These are phyloP conservation scores for Drosophila ochracea DNA, from an alignment of 2,888 invertebrate species.

Conservation along the genomic window DNA sequence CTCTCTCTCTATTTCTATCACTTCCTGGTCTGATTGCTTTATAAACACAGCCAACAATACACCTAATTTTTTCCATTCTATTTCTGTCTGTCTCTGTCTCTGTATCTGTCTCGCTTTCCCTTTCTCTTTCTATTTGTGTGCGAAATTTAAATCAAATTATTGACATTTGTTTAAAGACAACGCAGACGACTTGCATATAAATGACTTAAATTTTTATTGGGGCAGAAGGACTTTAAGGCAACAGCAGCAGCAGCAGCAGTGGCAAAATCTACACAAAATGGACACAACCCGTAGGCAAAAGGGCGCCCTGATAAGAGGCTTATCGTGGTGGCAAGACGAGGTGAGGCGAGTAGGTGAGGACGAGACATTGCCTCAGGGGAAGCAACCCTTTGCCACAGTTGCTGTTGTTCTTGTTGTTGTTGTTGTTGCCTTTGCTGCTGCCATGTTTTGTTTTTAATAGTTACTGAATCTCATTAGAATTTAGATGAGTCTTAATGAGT, in stretches of 20 bases:
- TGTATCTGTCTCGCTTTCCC: not conserved
- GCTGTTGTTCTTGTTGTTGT: slow-evolving; percentile 33
- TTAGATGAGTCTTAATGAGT: slow-evolving; percentile 85
- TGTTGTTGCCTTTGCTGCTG: slow-evolving; percentile 47
- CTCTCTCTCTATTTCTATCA: not conserved
- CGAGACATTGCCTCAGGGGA: slow-evolving; percentile 45
- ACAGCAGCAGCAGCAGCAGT: slow-evolving; percentile 1
- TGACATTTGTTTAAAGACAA: slow-evolving; percentile 77
- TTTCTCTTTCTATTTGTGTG: slow-evolving; percentile 35
- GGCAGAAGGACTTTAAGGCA: slow-evolving; percentile 51
- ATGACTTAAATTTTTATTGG: slow-evolving; percentile 64
- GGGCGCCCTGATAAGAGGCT: slow-evolving; percentile 62
- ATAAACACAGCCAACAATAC: slow-evolving; percentile 57
- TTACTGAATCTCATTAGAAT: slow-evolving; percentile 85
- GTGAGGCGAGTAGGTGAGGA: not conserved
- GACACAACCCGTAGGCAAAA: slow-evolving; percentile 53
- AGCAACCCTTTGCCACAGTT: slow-evolving; percentile 74
- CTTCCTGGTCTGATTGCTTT: slow-evolving; percentile 61
- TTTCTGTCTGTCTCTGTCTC: not conserved
- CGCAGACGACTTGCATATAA: slow-evolving; percentile 71
- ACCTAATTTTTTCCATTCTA: slow-evolving; percentile 24
- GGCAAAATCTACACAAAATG: slow-evolving; percentile 75
- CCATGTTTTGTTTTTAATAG: slow-evolving; percentile 82
- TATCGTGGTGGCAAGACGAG: slow-evolving; percentile 2
- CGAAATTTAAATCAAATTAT: slow-evolving; percentile 81